phyloP scores from a whole-genome alignment of 1,140 invertebrate species.

The Wiebesia pumilae region DNA sequence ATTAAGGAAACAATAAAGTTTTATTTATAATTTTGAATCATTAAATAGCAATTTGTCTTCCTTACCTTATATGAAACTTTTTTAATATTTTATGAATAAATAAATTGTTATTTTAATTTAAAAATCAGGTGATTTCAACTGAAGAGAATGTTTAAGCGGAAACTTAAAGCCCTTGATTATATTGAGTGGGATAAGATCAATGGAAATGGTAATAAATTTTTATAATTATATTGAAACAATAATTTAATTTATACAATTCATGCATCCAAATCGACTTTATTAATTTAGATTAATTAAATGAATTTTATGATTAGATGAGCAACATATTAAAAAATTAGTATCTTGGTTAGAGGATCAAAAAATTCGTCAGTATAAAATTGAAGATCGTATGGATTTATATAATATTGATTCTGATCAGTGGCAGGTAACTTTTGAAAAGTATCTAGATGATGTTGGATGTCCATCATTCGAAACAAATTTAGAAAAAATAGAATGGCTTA shows the following conservation, averaged over 20 bases:
- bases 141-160: conserved; percentile 81
- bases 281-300: background rate
- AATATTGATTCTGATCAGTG: conserved; percentile 81
- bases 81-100: too few species aligned
- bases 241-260: background rate
- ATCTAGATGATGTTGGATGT: conserved; percentile 84
- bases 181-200: conserved; percentile 82
- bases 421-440: conserved; percentile 84
- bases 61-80: too few species aligned
- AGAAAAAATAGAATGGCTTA: conserved; percentile 90
- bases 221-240: background rate
- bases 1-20: too few species aligned
- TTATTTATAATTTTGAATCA: too few species aligned
- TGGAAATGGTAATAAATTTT: conserved; percentile 76
- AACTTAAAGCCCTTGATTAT: conserved; percentile 85
- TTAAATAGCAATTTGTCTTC: too few species aligned
- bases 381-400: conserved; percentile 84
- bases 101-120: too few species aligned
- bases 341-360: conserved; percentile 96
- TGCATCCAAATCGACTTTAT: background rate
- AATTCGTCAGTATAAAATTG: conserved; percentile 91
- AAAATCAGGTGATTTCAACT: background rate
- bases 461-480: conserved; percentile 72
- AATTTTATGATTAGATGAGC: conserved; percentile 80
- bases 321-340: conserved; percentile 86